These are phyloP conservation scores for Steromphala cineraria DNA, from an alignment of 2,888 invertebrate species.

Conservation along the genomic window DNA sequence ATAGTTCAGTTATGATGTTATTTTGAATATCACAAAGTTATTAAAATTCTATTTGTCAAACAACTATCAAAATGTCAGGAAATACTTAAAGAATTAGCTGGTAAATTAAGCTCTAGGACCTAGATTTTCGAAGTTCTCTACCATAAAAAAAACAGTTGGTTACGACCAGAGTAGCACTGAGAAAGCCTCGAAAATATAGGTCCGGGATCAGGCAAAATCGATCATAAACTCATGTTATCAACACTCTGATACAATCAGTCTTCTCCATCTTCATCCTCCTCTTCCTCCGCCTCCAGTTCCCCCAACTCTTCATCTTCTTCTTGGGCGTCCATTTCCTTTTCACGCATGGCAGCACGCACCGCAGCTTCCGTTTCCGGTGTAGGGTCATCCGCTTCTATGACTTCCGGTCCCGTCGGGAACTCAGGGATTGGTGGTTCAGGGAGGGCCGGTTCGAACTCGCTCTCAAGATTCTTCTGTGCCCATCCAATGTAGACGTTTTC, in stretches of 20 bases:
- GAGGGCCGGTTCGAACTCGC: constrained; percentile 50
- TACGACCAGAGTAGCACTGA: too few relatives aligned
- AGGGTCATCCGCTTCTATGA: constrained; percentile 60
- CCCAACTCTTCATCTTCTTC: constrained; percentile 50
- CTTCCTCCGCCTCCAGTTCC: constrained; percentile 42
- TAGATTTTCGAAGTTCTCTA: too few relatives aligned
- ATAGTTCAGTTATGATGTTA: too few relatives aligned
- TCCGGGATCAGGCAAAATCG: too few relatives aligned
- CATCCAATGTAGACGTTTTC: constrained; percentile 60
- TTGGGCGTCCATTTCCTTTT: constrained; percentile 49
- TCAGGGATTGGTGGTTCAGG: constrained; percentile 48
- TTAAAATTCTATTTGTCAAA: too few relatives aligned
- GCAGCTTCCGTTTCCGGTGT: constrained; percentile 63
- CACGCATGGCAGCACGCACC: constrained; percentile 49
- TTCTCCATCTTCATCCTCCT: constrained; percentile 40
- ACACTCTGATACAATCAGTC: neutral
- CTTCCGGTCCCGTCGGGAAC: constrained; percentile 61
- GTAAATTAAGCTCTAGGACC: too few relatives aligned
- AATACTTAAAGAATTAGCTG: too few relatives aligned
- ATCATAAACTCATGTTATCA: too few relatives aligned
- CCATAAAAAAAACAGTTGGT: too few relatives aligned
- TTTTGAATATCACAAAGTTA: too few relatives aligned
- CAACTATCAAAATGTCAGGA: too few relatives aligned
- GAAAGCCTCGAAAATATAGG: too few relatives aligned
- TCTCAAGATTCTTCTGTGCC: constrained; percentile 52